Percentiles rank a stretch among this genome's conserved stretches.
These are phyloP conservation scores for Oconnorella tubifera DNA, from an alignment of 2,888 invertebrate species.

Conservation along the genomic window DNA sequence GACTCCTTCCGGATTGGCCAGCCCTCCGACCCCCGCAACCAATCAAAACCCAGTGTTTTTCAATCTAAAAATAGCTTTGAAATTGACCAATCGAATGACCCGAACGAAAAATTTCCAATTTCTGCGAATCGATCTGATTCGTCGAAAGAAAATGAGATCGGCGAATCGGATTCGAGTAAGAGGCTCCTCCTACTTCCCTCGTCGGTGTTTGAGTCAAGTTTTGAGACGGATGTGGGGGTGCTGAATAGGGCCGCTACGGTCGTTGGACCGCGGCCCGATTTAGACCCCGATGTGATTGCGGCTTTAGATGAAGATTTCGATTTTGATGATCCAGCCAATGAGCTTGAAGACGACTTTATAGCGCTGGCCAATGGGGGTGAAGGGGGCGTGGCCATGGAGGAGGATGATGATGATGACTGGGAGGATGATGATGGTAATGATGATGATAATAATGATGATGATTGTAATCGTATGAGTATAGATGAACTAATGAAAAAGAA, in stretches of 20 bases:
- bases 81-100: no score
- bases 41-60: no score
- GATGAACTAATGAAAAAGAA: no score
- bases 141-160: slow-evolving; percentile 4
- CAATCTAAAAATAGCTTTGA: no score
- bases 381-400: neutral
- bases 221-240: slow-evolving; percentile 77
- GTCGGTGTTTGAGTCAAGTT: slow-evolving; percentile 65
- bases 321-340: slow-evolving; percentile 75
- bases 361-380: slow-evolving; percentile 71
- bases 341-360: slow-evolving; percentile 89
- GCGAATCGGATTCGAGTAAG: neutral
- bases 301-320: slow-evolving; percentile 90
- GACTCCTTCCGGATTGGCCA: slow-evolving; percentile 16
- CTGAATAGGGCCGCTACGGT: slow-evolving; percentile 60
- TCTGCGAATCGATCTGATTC: neutral
- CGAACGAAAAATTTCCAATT: no score
- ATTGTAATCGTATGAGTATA: no score
- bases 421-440: neutral
- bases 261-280: slow-evolving; percentile 59
- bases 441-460: neutral
- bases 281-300: slow-evolving; percentile 88
- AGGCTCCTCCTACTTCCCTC: neutral
- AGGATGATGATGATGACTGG: neutral
- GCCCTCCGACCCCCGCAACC: neutral